Base-by-base conservation (phyloP, 1,140 invertebrate genomes). In the Paracyclopina nana region DNA sequence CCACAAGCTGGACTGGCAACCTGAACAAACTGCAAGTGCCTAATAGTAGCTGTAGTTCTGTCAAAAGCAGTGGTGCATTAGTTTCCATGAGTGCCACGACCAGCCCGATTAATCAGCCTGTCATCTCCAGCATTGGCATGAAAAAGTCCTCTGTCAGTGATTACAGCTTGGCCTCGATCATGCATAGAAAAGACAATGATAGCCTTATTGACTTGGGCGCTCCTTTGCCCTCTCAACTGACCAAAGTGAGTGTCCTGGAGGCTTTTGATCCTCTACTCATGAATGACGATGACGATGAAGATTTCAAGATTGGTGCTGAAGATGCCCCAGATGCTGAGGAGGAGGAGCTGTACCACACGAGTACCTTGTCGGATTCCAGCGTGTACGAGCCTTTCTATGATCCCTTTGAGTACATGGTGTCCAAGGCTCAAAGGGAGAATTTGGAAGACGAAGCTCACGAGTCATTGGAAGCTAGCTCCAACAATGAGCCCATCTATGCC, bases 241-340 rank as follows among this genome's bases (percentile, higher is more conserved):
- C 34, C 34, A n/a, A 20, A 38, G 34, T 38, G 34, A 38, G 34
- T 38, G 41, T 53, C 9, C 46, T 53, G 6, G 49, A 53, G 14
- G 25, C 24, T 11, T 53, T 53, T 46, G 52, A 53, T 53, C 52
- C 52, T 25, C 18, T 53, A 28, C 24, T 26, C 2, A n/a, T n/a
- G n/a, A n/a, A n/a, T n/a, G n/a, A n/a, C n/a, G n/a, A n/a, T n/a
- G n/a, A n/a, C n/a, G 8, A 28, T 29, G 8, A 14, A 26, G 43
- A n/a, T 8, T 11, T 44, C 38, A 6, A 3, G 3, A 4, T 26
- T 26, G 16, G 11, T 4, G 9, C 43, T n/a, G 2, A 4, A n/a
- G n/a, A n/a, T n/a, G n/a, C n/a, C n/a, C n/a, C n/a, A n/a, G n/a
- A n/a, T n/a, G n/a, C n/a, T 8, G 4, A 25, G n/a, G 46, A 45